Conservation (phyloP, 2,113 vertebrate species). For the Sitta europaea region DNA sequence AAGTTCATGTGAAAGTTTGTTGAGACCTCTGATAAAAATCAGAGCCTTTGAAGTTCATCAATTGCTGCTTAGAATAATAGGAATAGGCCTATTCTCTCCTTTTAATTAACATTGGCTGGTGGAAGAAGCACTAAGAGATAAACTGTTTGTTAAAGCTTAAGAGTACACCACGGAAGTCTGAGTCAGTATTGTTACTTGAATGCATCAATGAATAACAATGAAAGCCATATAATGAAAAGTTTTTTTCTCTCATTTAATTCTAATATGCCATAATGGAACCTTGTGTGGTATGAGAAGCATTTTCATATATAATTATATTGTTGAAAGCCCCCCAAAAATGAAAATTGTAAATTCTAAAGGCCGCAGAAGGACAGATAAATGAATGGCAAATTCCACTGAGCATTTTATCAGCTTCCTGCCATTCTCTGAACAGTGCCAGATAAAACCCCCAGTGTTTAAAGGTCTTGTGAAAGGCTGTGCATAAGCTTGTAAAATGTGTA, state of each 20-base stretch:
- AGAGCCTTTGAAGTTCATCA: conserved; percentile 45
- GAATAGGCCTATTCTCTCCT: conserved; percentile 54
- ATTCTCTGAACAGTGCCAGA: conserved; percentile 52
- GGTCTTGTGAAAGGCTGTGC: conserved; percentile 58
- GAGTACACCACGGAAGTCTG: conserved; percentile 35
- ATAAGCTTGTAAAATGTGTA: conserved; percentile 53
- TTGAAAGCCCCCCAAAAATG: conserved; percentile 49
- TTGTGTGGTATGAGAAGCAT: conserved; percentile 61
- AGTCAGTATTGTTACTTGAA: conserved; percentile 66
- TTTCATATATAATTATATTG: conserved; percentile 72
- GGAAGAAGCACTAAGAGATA: conserved; percentile 48
- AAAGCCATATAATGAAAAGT: conserved; percentile 67
- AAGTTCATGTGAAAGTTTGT: conserved; percentile 6
- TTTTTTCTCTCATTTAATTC: conserved; percentile 68
- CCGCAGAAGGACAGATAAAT: conserved; percentile 75
- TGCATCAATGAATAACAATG: conserved; percentile 70
- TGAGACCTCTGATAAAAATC: conserved; percentile 30
- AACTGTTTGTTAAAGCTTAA: conserved; percentile 65
- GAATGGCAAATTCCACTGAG: conserved; percentile 67
- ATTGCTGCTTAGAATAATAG: conserved; percentile 33
- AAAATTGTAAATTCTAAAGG: conserved; percentile 68
- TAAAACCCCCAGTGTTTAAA: conserved; percentile 59
- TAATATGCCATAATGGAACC: conserved; percentile 66
- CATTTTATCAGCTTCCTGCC: conserved; percentile 71
- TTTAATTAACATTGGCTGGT: conserved; percentile 64